These are phyloP conservation scores for Macropus fuliginosus DNA, from an alignment of 2,797 vertebrate genomes.

Conservation along the genomic window DNA sequence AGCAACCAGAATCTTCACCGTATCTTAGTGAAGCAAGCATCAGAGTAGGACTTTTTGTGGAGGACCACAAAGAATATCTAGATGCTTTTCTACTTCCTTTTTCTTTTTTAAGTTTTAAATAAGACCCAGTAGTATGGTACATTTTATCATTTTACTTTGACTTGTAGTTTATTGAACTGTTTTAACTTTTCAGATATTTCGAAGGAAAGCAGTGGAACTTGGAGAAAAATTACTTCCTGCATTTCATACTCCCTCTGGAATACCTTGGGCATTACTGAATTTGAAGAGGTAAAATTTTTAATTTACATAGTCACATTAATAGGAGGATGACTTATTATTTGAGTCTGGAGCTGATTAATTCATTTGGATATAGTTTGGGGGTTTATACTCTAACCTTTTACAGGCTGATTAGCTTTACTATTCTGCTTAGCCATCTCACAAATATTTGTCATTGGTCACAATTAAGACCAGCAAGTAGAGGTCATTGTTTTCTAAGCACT, in stretches of 20 bases:
- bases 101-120: slow-evolving; percentile 24
- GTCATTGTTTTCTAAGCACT: not conserved
- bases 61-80: not conserved
- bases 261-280: slow-evolving; percentile 98
- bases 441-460: not conserved
- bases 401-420: not conserved
- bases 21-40: not conserved
- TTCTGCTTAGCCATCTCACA: not conserved
- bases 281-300: slow-evolving; percentile 94
- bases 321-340: not conserved
- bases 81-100: not conserved
- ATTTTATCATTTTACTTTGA: slow-evolving; percentile 60
- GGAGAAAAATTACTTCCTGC: slow-evolving; percentile 97
- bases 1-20: not conserved
- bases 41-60: not conserved
- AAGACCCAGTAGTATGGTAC: not conserved
- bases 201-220: slow-evolving; percentile 95
- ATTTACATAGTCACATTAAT: slow-evolving; percentile 64
- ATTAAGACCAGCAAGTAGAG: not conserved
- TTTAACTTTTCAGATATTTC: slow-evolving; percentile 90
- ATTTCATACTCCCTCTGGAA: slow-evolving; percentile 97
- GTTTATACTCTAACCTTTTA: not conserved
- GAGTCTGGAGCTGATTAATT: not conserved
- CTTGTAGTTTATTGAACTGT: slow-evolving; percentile 69
- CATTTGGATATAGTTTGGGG: not conserved